Evolutionary conservation across 2,888 invertebrate species (phyloP).

Genomic region (Cerceris ruficornis): DNA sequence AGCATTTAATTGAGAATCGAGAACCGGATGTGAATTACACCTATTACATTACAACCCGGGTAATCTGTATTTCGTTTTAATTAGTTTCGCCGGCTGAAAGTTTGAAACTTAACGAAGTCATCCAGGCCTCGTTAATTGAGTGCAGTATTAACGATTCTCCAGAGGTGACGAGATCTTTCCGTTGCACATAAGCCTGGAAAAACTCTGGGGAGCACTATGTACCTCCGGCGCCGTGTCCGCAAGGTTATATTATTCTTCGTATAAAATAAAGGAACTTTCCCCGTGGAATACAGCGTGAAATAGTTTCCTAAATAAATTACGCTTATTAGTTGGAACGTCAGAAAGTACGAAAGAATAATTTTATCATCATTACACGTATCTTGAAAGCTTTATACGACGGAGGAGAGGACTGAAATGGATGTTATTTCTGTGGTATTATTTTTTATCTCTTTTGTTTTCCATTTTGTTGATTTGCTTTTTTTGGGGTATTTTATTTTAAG

Average conservation of each 20-base stretch:
- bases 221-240: slow-evolving; percentile 10
- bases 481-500: too few relatives aligned
- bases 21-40: too few relatives aligned
- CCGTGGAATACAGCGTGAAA: neutral
- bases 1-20: too few relatives aligned
- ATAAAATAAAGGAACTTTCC: slow-evolving; percentile 25
- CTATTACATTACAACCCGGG: too few relatives aligned
- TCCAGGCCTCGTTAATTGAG: slow-evolving; percentile 27
- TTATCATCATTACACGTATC: too few relatives aligned
- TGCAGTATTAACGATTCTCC: slow-evolving; percentile 29
- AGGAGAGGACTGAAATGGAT: too few relatives aligned
- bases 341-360: too few relatives aligned
- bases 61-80: neutral
- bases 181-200: slow-evolving; percentile 26
- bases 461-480: too few relatives aligned
- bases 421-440: too few relatives aligned
- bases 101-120: slow-evolving; percentile 1
- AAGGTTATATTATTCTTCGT: slow-evolving; percentile 30
- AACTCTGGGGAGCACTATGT: slow-evolving; percentile 40
- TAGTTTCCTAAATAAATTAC: slow-evolving; percentile 6
- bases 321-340: neutral
- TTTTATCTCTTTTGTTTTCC: too few relatives aligned
- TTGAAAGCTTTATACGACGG: too few relatives aligned
- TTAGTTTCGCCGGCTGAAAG: neutral
- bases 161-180: slow-evolving; percentile 9